Percentiles rank a stretch among this genome's conserved stretches.
Conservation (phyloP, 2,113 vertebrate species). For the Myodes glareolus region DNA sequence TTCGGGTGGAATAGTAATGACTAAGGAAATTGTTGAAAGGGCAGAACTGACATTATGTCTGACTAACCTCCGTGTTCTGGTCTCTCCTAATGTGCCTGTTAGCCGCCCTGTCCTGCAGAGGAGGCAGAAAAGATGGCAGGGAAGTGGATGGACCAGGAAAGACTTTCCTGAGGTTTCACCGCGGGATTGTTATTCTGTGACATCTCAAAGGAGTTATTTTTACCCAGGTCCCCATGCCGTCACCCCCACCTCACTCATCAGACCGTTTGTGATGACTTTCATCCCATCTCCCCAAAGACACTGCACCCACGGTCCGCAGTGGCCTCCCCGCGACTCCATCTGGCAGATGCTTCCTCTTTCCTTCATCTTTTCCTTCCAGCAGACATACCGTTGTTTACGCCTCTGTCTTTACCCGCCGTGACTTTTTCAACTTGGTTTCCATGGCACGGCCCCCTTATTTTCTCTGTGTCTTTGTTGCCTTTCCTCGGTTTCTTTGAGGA, state of each 20-base stretch:
- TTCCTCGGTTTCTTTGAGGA: slow-evolving; percentile 4
- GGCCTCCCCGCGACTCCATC: neutral
- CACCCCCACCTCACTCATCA: neutral
- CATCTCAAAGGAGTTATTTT: neutral
- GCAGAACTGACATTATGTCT: neutral
- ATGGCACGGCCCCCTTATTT: neutral
- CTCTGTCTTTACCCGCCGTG: neutral
- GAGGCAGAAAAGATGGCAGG: neutral
- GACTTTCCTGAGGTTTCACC: neutral
- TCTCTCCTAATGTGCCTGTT: neutral
- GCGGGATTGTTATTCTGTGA: neutral
- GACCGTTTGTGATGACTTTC: neutral
- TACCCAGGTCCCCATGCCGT: neutral
- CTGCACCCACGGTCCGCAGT: neutral
- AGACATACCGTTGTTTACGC: neutral
- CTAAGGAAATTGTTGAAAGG: slow-evolving; percentile 20
- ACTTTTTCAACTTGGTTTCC: neutral
- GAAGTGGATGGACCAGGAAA: neutral
- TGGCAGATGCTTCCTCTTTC: neutral
- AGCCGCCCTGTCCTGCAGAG: neutral
- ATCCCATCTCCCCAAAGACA: neutral
- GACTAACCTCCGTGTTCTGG: neutral
- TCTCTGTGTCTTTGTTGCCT: neutral
- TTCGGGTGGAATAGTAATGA: slow-evolving; percentile 15
- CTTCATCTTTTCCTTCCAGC: neutral